Base-by-base conservation (phyloP, 2,113 vertebrate genomes). In the Probosciger aterrimus region DNA sequence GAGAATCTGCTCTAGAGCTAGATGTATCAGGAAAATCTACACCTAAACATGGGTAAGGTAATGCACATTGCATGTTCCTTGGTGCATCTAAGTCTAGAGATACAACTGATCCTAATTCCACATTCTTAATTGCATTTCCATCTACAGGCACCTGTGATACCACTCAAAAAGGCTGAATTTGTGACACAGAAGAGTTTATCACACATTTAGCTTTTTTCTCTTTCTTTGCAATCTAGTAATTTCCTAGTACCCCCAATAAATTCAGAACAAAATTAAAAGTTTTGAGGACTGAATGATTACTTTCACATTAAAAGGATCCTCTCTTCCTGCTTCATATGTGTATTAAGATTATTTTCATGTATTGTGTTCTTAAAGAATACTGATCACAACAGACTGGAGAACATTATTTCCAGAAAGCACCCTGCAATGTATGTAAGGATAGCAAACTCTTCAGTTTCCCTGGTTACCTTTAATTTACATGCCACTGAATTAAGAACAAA, bases 401-500 rank as follows among this genome's bases (percentile, higher is more conserved):
- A 80, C 60, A 71, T 39, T 95, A 90, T 96, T 95, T 92, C 94
- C 88, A 93, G 83, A 92, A 92, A 93, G 76, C 50, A 64, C 55
- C 86, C 68, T 71, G 82, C 49, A 63, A 93, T 91, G 47, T 87
- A 68, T 85, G 5, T 71, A 73, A 83, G 73, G 68, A 88, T 67
- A 78, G 71, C 64, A 70, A 86, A 86, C 64, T 83, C 88, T 83
- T 83, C 81, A 37, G 92, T 96, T 95, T 93, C 96, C 96, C 83
- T 96, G 95, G 96, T 95, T 97, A 96, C 96, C 80, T 90, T 90
- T 64, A 86, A 93, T 94, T 90, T 93, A 92, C 80, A 93, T 94
- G 69, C 39, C 76, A 86, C 71, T 60, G 82, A 97, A 94, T 91
- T 93, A 94, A 77, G 82, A 92, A 86, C 50, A 76, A 83, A 91